Base-by-base conservation (phyloP, 2,797 vertebrate species). In the Schizothorax lantsangensis region DNA sequence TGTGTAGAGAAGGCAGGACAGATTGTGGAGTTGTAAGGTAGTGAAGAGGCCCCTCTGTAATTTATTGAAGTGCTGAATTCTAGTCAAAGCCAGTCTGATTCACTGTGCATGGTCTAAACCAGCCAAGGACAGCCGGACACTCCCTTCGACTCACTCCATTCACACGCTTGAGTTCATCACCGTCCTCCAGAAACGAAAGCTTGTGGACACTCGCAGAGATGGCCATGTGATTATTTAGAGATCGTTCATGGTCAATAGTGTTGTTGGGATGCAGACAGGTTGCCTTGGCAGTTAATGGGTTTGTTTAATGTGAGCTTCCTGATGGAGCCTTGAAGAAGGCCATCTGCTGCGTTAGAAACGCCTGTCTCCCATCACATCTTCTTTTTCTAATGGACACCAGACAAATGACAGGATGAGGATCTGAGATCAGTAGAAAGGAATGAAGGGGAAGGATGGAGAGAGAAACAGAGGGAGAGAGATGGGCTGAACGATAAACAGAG, bases 131-230 rank as follows among this genome's bases (percentile, higher is more conserved):
- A 43, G n/a, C 54, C 5, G 23, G 57, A 54, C 45, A 69, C 80
- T 69, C 59, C 45, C 47, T 54, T 49, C 45, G 19, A 66, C 71
- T 69, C 66, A 71, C 33, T 57, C 43, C 47, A 33, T 45, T 69
- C 47, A 64, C 86, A 84, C 5, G 6, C 79, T 49, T n/a, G 26
- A 89, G 89, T 92, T 93, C 91, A 94, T 94, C 93, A 94, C 91
- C 90, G 90, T 92, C 93, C 91, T 93, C 93, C 93, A 85, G 89
- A 92, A 89, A 86, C 86, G 83, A 87, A 88, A 83, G 89, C 90
- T 38, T 45, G 64, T 23, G 52, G 68, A 38, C 21, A 4, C 79
- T 82, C 47, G 75, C 49, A 69, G 57, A 86, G 47, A 74, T 72
- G 33, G 71, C 57, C 21, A 7, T 40, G 66, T 83, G 77, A 84